Percentiles rank a stretch among this genome's conserved stretches.
These are phyloP conservation scores for Palythoa grandiflora DNA, from an alignment of 92 coral and sea anemone genomes.

Conservation along the genomic window DNA sequence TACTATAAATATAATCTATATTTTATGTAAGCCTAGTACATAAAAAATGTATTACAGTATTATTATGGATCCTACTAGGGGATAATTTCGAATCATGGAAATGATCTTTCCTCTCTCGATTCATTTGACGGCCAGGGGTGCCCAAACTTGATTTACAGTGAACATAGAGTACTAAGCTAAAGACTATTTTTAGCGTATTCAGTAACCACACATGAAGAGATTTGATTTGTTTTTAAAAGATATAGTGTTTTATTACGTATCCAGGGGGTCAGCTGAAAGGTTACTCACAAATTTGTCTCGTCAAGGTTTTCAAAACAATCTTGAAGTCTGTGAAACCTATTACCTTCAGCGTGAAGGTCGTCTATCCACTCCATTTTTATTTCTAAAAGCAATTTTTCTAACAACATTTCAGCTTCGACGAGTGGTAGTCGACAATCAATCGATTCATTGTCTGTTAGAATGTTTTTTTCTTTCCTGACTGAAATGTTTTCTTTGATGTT, in stretches of 20 bases:
- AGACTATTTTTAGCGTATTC: too few relatives aligned
- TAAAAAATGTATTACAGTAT: too few relatives aligned
- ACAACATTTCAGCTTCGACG: constrained; percentile 13
- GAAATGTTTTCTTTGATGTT: background rate
- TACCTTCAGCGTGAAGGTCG: constrained; percentile 27
- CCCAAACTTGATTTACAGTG: too few relatives aligned
- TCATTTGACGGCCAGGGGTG: too few relatives aligned
- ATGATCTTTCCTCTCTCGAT: too few relatives aligned
- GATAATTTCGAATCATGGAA: too few relatives aligned
- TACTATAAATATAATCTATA: too few relatives aligned
- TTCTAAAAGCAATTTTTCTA: constrained; percentile 21
- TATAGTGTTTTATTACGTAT: background rate
- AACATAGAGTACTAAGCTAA: too few relatives aligned
- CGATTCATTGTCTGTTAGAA: background rate
- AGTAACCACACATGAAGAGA: too few relatives aligned
- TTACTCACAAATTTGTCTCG: constrained; percentile 5
- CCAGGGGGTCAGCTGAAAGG: background rate
- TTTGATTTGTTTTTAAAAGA: background rate
- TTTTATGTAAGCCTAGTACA: too few relatives aligned
- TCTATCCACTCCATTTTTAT: constrained; percentile 21
- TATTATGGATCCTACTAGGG: too few relatives aligned
- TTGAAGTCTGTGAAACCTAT: background rate
- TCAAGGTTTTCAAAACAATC: constrained; percentile 28
- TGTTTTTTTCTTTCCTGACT: background rate
- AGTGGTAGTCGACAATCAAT: constrained; percentile 12